Conservation (phyloP, 2,797 vertebrate genomes). For the Aplochiton taeniatus region DNA sequence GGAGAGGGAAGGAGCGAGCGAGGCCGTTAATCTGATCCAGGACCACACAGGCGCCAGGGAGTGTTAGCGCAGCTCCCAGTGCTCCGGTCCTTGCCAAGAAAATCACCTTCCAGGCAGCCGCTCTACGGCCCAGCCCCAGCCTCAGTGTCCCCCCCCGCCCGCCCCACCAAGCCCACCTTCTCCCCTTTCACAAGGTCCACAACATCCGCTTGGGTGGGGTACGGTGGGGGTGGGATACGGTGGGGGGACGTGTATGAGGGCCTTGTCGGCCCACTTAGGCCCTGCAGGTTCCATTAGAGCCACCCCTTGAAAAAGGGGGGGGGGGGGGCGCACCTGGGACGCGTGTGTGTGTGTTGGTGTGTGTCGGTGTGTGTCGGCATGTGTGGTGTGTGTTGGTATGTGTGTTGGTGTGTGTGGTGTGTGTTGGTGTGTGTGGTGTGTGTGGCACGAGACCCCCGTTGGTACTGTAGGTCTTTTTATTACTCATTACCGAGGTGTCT, state of each 20-base stretch:
- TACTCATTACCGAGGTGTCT: constrained; percentile 77
- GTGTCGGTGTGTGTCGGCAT: constrained; percentile 1
- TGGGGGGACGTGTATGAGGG: neutral
- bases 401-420: neutral
- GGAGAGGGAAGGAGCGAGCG: neutral
- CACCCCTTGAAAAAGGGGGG: constrained; percentile 18
- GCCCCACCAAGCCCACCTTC: constrained; percentile 58
- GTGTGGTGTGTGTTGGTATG: neutral
- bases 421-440: constrained; percentile 13
- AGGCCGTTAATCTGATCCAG: constrained; percentile 61
- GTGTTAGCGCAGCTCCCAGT: constrained; percentile 36
- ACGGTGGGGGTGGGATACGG: constrained; percentile 17
- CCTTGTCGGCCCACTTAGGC: neutral
- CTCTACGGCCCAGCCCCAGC: constrained; percentile 39
- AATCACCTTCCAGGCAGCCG: constrained; percentile 64
- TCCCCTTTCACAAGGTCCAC: constrained; percentile 67
- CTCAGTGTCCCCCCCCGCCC: neutral
- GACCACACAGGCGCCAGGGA: constrained; percentile 69
- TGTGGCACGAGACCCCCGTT: constrained; percentile 11
- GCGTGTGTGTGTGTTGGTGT: constrained; percentile 29
- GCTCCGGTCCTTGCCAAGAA: constrained; percentile 64
- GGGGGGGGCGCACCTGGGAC: constrained; percentile 37
- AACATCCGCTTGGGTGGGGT: constrained; percentile 48
- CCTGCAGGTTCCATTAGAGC: constrained; percentile 48
- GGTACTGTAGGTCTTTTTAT: constrained; percentile 65